Evolutionary conservation across 2,113 vertebrate genomes (phyloP), one percentile per base, ranked within the genome.

Genomic region (Salvator merianae): DNA sequence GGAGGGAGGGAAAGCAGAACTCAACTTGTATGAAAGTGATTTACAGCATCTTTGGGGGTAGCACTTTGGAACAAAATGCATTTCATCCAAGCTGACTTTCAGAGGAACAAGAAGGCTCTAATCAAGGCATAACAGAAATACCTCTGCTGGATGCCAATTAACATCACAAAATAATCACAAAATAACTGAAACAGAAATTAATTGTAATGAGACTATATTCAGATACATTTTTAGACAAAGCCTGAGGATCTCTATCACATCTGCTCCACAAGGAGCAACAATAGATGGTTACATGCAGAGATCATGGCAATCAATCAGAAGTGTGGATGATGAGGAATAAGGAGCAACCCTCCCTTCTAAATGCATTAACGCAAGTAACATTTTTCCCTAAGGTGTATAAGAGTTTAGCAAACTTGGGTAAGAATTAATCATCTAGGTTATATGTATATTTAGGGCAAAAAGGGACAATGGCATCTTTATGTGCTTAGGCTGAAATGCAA

Each of bases 61-160:
- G 2, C 7, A 26, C 30, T 79, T 65, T 71, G 22, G 43, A 18
- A 36, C 81, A 53, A 65, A 68, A 40, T 30, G 74, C 32, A 7
- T 2, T 7, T 62, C 2, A 62, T 74, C 38, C 77, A 55, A 20
- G 32, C 14, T 32, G n/a, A 63, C 50, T 69, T 7, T 70, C 2
- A 71, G 36, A 78, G 38, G 34, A 86, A 84, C 74, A 71, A 86
- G 82, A 86, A 70, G 65, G 14, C 72, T 34, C 22, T 83, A n/a
- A 90, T 79, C 76, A 70, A 34, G 77, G 30, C 62, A 79, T 74
- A 68, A 81, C 2, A 75, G 77, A 83, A 89, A 84, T 38, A 81
- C 0, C 32, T 86, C 78, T 87, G 24, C n/a, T 77, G 72, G 77
- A 84, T 88, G 85, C 12, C 77, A 80, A 88, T 91, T 88, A 88